A percentile compares a stretch with the other conserved stretches of the same genome.
phyloP scores from a whole-genome alignment of 1,140 invertebrate species.

The Pogonomyrmex californicus region DNA sequence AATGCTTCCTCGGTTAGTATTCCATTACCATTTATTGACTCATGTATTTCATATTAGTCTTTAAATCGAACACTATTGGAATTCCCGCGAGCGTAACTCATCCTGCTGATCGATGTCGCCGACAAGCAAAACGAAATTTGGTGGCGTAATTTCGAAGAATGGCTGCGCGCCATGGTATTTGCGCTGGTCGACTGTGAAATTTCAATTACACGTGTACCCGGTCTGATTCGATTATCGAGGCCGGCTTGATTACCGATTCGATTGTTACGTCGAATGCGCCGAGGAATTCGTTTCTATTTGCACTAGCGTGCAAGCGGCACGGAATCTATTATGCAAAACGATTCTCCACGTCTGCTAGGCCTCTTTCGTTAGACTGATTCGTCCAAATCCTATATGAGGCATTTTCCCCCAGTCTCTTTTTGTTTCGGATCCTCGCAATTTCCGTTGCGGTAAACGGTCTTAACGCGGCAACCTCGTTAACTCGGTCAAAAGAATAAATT shows the following conservation, averaged over 20 bases:
- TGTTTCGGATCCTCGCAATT: slow-evolving; percentile 51
- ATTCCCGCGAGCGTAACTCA: slow-evolving; percentile 28
- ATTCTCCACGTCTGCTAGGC: slow-evolving; percentile 48
- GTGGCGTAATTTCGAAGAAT: slow-evolving; percentile 70
- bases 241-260: slow-evolving; percentile 84
- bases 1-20: slow-evolving; percentile 6
- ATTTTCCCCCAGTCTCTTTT: slow-evolving; percentile 55
- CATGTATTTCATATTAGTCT: slow-evolving; percentile 41
- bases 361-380: slow-evolving; percentile 41
- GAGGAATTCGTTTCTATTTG: slow-evolving; percentile 78
- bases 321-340: slow-evolving; percentile 78
- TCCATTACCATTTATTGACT: slow-evolving; percentile 28
- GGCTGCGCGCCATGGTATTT: slow-evolving; percentile 72
- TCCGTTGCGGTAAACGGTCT: slow-evolving; percentile 64
- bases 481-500: slow-evolving; percentile 72
- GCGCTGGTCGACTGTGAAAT: slow-evolving; percentile 80
- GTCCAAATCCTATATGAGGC: slow-evolving; percentile 56
- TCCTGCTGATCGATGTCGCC: slow-evolving; percentile 31
- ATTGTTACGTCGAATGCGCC: slow-evolving; percentile 82
- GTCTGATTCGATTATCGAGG: slow-evolving; percentile 80
- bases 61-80: slow-evolving; percentile 50
- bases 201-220: slow-evolving; percentile 81
- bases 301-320: slow-evolving; percentile 66
- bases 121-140: slow-evolving; percentile 57
- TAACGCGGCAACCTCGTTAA: slow-evolving; percentile 77